phyloP scores from a whole-genome alignment of 2,888 invertebrate genomes.

The Cheilosia pagana region DNA sequence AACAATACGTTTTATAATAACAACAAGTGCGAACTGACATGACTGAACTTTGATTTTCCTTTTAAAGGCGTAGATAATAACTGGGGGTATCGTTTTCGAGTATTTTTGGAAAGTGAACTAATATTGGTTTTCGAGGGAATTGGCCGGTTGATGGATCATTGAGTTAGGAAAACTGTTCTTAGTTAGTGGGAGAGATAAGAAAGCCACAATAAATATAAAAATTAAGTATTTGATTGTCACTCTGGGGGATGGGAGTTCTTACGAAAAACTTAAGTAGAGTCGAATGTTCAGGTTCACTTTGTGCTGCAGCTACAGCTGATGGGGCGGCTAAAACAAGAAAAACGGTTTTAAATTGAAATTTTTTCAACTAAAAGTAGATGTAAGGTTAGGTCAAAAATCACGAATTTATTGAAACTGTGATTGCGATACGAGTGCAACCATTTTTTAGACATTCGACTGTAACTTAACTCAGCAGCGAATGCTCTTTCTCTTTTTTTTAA shows the following conservation, averaged over 20 bases:
- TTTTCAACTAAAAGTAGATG: no score
- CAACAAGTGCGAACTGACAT: background rate
- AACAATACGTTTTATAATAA: no score
- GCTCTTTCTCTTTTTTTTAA: no score
- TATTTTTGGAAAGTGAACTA: conserved; percentile 19
- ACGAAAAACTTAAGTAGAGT: conserved; percentile 66
- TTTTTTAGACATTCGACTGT: no score
- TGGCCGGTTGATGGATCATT: background rate
- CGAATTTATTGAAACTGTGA: no score
- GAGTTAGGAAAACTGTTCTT: background rate
- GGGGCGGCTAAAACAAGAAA: conserved; percentile 55
- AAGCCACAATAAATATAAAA: conserved; percentile 17
- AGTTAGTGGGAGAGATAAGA: conserved; percentile 33
- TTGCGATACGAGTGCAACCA: no score
- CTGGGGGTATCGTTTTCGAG: background rate
- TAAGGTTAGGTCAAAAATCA: no score
- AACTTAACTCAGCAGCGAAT: no score
- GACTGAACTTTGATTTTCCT: conserved; percentile 7
- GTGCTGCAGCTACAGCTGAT: conserved; percentile 23
- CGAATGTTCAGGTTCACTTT: conserved; percentile 63
- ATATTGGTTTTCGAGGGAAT: conserved; percentile 25
- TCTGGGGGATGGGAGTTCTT: conserved; percentile 47
- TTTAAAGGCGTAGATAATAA: background rate
- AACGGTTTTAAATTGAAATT: background rate
- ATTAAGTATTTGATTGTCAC: conserved; percentile 33